Base-by-base conservation (phyloP, 2,797 vertebrate species). In the Alfaro cultratus region DNA sequence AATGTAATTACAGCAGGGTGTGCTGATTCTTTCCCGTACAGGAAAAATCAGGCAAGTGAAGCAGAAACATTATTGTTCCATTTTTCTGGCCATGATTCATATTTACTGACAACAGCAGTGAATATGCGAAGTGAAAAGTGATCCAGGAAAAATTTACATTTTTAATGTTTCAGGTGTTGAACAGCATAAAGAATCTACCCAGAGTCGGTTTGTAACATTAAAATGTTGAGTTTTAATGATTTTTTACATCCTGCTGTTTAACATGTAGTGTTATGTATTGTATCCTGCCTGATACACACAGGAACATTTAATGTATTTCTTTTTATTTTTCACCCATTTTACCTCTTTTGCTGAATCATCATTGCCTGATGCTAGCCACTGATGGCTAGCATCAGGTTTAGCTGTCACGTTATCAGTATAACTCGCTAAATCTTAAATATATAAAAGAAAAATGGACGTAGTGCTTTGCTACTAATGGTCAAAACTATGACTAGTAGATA, bases 21-120 rank as follows among this genome's bases (percentile, higher is more conserved):
- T 51, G 70, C 84, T 79, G 41, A 80, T 82, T 16, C 57, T 49
- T 71, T 72, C 55, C 36, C 29, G 70, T 41, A 39, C 70, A 39
- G 36, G 8, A 4, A 53, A 77, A 70, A 21, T 67, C 31, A 51
- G 13, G 53, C 16, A 57, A 70, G 13, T 79, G 7, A 11, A 71
- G 18, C 45, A 76, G 39, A 45, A 43, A n/a, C 11, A 26, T 45
- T 71, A 16, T 71, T 29, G 39, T 71, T 71, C 26, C 9, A 71
- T 41, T 43, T 68, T 2, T n/a, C 7, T 70, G 39, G 21, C 23
- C 36, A n/a, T 43, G 36, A 26, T 41, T 70, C 21, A 41, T 12
- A 45, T 71, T 71, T 45, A n/a, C 39, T 45, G 39, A 45, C 41
- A n/a, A 3, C 26, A 39, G 12, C 26, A 26, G 68, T n/a, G 41